These are phyloP conservation scores for Esox masquinongy DNA, from an alignment of 2,797 vertebrate genomes.

Conservation along the genomic window DNA sequence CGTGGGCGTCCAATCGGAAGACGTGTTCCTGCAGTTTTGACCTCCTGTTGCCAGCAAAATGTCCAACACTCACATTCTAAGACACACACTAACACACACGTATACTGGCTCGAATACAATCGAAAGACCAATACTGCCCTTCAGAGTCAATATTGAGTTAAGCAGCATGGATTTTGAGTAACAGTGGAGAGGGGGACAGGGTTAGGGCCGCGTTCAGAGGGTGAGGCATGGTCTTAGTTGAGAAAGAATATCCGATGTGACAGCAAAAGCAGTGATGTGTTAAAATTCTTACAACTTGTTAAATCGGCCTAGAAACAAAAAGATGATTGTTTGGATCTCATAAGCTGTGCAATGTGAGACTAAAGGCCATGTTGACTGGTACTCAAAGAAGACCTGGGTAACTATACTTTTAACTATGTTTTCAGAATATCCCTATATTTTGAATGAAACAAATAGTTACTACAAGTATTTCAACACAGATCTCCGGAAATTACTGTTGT, in stretches of 20 bases:
- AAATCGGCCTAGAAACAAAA: conserved; percentile 12
- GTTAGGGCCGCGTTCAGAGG: conserved; percentile 5
- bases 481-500: no score
- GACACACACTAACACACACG: conserved; percentile 45
- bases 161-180: not conserved
- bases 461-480: no score
- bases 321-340: conserved; percentile 27
- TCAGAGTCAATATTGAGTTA: conserved; percentile 6
- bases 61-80: conserved; percentile 68
- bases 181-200: conserved; percentile 9
- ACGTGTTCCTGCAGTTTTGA: conserved; percentile 78
- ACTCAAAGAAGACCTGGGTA: conserved; percentile 8
- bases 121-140: not conserved
- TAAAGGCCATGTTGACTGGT: conserved; percentile 7
- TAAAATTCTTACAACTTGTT: conserved; percentile 13
- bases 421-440: no score
- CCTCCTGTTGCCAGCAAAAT: conserved; percentile 73
- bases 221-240: conserved; percentile 1
- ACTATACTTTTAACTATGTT: not conserved
- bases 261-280: conserved; percentile 15
- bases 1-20: conserved; percentile 86
- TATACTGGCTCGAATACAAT: conserved; percentile 66
- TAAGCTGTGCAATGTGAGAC: conserved; percentile 12
- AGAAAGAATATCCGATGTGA: conserved; percentile 24
- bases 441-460: no score